A percentile compares a stretch with the other conserved stretches of the same genome.
Conservation (phyloP, 1,140 invertebrate genomes). For the Oncopeltus fasciatus region DNA sequence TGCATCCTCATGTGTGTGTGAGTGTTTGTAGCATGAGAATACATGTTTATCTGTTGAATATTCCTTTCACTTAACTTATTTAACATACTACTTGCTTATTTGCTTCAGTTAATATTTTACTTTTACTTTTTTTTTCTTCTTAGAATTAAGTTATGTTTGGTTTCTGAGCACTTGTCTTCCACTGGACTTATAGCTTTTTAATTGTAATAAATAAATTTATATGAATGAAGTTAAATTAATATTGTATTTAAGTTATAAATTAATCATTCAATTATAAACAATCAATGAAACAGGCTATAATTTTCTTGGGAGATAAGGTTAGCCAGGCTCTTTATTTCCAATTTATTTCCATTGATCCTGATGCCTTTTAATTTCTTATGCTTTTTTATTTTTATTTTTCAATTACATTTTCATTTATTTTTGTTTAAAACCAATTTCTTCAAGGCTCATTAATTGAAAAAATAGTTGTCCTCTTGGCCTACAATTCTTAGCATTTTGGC, state of each 20-base stretch:
- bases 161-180: slow-evolving; percentile 5
- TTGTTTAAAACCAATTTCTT: too few species aligned
- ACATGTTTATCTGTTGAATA: too few species aligned
- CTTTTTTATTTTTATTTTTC: background rate
- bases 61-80: too few species aligned
- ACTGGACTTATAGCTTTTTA: background rate
- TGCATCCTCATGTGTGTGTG: too few species aligned
- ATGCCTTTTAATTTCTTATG: background rate
- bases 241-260: background rate
- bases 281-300: background rate
- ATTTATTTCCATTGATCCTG: background rate
- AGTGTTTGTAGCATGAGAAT: too few species aligned
- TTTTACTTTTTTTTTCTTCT: too few species aligned
- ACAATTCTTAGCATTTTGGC: too few species aligned
- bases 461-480: too few species aligned
- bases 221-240: background rate
- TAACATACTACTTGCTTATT: too few species aligned
- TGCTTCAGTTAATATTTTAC: too few species aligned
- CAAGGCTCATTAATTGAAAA: too few species aligned
- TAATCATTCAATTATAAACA: background rate
- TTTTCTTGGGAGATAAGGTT: background rate
- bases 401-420: background rate
- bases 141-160: background rate
- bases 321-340: slow-evolving; percentile 6
- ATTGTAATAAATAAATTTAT: too few species aligned